Evolutionary conservation across 2,888 invertebrate species (phyloP), one percentile per base, ranked within the genome.

Genomic region (Andrena marginata): DNA sequence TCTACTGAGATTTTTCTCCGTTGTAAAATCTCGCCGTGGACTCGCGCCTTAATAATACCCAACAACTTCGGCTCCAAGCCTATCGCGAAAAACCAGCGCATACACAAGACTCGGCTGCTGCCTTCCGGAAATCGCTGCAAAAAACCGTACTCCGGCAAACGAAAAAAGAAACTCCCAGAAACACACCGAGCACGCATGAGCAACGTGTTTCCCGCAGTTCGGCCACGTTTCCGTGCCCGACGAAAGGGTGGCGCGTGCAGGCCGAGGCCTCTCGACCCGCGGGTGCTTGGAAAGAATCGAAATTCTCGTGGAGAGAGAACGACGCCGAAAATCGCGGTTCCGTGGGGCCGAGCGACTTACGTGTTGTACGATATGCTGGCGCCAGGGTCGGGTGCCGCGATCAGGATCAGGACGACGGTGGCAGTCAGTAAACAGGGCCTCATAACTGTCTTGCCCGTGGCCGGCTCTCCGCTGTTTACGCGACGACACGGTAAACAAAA

Each of bases 291-390:
- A 7, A 7, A 8, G 7, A 8, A 54, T 23, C 20, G 20, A 8
- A 20, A 51, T 56, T 56, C 10, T 13, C 26, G 4, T 26, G 3
- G 23, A 56, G 13, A 8, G 1, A 0, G 4, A 26, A n/a, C n/a
- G n/a, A n/a, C n/a, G n/a, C n/a, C n/a, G n/a, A n/a, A 56, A 20
- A 4, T 56, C 26, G 10, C 4, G 54, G 7, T 2, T 20, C 31
- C 16, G 31, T 7, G 7, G 0, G 6, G 20, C 4, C 16, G n/a
- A 6, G 13, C 26, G 70, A 91, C 94, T 92, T 92, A 94, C 94
- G 92, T 92, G 80, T 90, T 90, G 84, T 89, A 88, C 59, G 92
- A 90, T 83, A 93, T 91, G 74, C 89, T 87, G 86, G 92, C 90
- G 76, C 90, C 90, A 82, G 82, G 87, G 82, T 87, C 88, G 77